A percentile compares a stretch with the other conserved stretches of the same genome.
phyloP scores from a whole-genome alignment of 2,797 vertebrate genomes.

The Premnoplex brunnescens region DNA sequence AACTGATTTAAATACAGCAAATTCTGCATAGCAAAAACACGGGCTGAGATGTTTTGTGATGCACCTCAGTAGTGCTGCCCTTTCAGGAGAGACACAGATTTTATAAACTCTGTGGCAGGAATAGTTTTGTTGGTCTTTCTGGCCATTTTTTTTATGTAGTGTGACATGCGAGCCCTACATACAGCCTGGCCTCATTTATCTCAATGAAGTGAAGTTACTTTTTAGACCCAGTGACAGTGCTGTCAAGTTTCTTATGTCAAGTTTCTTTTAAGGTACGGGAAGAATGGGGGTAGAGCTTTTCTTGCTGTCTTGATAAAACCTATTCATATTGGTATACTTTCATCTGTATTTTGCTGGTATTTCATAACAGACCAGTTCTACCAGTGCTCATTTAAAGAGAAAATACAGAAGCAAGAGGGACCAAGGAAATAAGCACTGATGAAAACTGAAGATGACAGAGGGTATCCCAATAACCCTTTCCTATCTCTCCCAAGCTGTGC shows the following conservation, averaged over 20 bases:
- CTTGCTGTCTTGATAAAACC: neutral
- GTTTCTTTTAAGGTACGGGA: neutral
- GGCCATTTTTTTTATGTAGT: neutral
- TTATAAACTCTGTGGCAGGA: neutral
- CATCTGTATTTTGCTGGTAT: neutral
- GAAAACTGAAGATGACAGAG: neutral
- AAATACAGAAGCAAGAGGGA: neutral
- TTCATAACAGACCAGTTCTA: neutral
- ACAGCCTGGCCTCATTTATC: neutral
- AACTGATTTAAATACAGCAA: neutral
- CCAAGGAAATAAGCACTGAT: neutral
- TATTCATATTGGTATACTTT: neutral
- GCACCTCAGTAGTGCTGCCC: neutral
- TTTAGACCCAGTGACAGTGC: neutral
- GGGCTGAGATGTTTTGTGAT: neutral
- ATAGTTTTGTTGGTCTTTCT: neutral
- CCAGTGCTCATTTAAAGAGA: neutral
- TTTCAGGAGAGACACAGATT: neutral
- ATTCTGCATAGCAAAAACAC: neutral
- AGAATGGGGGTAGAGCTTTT: neutral
- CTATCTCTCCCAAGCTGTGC: neutral
- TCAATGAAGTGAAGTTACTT: neutral
- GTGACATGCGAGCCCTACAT: neutral
- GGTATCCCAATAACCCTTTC: neutral
- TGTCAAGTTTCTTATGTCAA: neutral